Base-by-base conservation (phyloP, 2,888 invertebrate genomes). In the Eupithecia pulchellata region DNA sequence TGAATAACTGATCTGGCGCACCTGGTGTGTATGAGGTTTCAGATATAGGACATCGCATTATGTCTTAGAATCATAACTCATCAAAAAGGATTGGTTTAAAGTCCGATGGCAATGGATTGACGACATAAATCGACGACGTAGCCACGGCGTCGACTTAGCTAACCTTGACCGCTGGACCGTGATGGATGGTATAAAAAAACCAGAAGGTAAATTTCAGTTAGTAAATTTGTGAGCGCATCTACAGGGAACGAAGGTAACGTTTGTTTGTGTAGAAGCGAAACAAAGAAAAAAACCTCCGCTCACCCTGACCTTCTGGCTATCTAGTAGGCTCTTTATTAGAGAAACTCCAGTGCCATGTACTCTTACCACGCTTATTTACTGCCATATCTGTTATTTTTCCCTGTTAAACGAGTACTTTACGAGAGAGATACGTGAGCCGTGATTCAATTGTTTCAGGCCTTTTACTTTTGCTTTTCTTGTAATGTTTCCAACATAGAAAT, bases 1-100 rank as follows among this genome's bases (percentile, higher is more conserved):
- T 82, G 89, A 89, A 89, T 89, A 81, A 81, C 82, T 87, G 86
- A 90, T 78, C 73, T 76, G 75, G 78, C 80, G 83, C 87, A 88
- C 87, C 88, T 88, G 89, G 84, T 85, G 82, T 81, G 74, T 34
- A 52, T 47, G 29, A 29, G 57, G 62, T 20, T 32, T 58, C 4
- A 17, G 32, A 34, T 42, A 69, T 32, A 11, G 65, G 66, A 66
- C 47, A 29, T 42, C 52, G 25, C 25, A 25, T 27, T 14, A 29
- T 29, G 14, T 29, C 14, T 57, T 52, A 52, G 4, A 13, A 47
- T 47, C 47, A 20, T 47, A 20, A 52, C 25, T 52, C 25, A 11
- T 13, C 25, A 52, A 25, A 52, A 52, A 52, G 25, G 52, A 52
- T 52, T 52, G 52, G 52, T 52, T 47, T 20, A 11, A 11, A 0